Evolutionary conservation across 2,888 invertebrate species (phyloP).

Genomic region (Sepiola atlantica): DNA sequence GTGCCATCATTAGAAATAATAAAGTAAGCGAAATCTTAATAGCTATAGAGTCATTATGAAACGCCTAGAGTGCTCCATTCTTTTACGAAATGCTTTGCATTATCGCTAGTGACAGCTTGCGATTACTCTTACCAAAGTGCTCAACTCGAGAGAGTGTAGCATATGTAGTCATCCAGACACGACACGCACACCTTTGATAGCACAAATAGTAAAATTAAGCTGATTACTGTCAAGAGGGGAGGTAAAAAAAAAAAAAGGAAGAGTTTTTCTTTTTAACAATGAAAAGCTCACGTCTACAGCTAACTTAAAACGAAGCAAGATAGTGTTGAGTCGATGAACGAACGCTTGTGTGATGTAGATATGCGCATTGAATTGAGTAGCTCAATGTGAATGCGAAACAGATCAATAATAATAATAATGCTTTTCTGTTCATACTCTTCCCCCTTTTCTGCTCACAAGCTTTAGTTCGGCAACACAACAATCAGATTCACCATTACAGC

Average conservation of each 20-base stretch:
- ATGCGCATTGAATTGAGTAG: slow-evolving; percentile 2
- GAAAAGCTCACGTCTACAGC: background rate
- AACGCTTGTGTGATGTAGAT: background rate
- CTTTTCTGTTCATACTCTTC: background rate
- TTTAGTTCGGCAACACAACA: background rate
- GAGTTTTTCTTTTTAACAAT: background rate
- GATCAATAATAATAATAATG: slow-evolving; percentile 32
- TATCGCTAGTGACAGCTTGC: too few relatives aligned
- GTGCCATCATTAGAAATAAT: too few relatives aligned
- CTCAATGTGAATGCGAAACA: background rate
- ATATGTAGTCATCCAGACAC: too few relatives aligned
- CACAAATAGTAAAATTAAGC: background rate
- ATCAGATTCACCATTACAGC: background rate
- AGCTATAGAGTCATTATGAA: too few relatives aligned
- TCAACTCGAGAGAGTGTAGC: too few relatives aligned
- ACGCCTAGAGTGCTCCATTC: too few relatives aligned
- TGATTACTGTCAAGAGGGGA: background rate
- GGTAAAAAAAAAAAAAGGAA: background rate
- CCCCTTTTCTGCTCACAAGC: background rate
- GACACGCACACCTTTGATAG: background rate
- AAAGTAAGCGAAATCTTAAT: too few relatives aligned
- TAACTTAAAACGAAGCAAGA: background rate
- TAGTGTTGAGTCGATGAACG: background rate
- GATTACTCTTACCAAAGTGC: too few relatives aligned
- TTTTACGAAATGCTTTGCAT: too few relatives aligned